These are phyloP conservation scores for Numenius phaeopus DNA, from an alignment of 2,797 vertebrate genomes.

Conservation along the genomic window DNA sequence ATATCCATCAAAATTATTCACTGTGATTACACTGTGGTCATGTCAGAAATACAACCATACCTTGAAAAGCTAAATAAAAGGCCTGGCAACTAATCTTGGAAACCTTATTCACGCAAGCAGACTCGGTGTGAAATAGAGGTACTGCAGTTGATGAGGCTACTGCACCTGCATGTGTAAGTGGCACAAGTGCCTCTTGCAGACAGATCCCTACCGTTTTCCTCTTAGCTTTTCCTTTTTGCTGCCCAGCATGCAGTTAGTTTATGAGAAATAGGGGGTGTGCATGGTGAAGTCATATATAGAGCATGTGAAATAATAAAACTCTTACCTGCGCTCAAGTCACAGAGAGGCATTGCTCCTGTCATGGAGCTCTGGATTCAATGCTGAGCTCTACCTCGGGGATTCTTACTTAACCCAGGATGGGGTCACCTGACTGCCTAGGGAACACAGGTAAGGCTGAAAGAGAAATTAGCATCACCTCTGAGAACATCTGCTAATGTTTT, in stretches of 20 bases:
- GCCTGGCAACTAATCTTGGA: neutral
- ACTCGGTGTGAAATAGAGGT: neutral
- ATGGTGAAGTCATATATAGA: neutral
- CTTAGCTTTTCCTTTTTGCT: neutral
- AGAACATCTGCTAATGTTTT: neutral
- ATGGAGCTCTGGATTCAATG: rapidly evolving
- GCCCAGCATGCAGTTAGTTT: slow-evolving; percentile 4
- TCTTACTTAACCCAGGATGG: rapidly evolving
- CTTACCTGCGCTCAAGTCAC: neutral
- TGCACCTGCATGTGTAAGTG: neutral
- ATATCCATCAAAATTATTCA: slow-evolving; percentile 9
- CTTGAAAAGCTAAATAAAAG: neutral
- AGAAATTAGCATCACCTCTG: neutral
- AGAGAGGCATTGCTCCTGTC: neutral
- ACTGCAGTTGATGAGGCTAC: neutral
- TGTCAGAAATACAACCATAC: neutral
- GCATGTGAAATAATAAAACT: neutral
- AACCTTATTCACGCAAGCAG: neutral
- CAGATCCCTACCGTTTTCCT: neutral
- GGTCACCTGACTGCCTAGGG: neutral
- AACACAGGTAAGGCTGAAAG: neutral
- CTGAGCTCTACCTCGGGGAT: rapidly evolving
- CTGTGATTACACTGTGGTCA: neutral
- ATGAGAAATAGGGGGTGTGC: neutral
- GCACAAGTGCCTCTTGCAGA: neutral